A percentile compares a stretch with the other conserved stretches of the same genome.
Evolutionary conservation across 2,113 vertebrate species (phyloP).

Genomic region (Pycnonotus jocosus): DNA sequence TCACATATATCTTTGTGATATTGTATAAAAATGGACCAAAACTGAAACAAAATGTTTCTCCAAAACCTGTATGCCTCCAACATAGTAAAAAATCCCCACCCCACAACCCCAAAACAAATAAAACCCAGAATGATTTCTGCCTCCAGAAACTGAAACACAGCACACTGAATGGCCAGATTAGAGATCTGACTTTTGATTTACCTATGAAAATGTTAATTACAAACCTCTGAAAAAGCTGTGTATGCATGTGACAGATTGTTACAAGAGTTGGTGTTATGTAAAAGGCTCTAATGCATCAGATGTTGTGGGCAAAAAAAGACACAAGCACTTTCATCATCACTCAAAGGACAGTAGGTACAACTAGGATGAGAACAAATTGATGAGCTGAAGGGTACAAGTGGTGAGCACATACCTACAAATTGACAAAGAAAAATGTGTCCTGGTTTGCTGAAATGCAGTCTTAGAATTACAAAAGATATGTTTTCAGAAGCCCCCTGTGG

Average conservation of each 20-base stretch:
- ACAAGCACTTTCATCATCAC: background rate
- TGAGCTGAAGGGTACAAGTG: too few species aligned
- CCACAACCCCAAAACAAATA: background rate
- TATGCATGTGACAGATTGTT: background rate
- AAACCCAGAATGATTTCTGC: background rate
- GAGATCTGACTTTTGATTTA: background rate
- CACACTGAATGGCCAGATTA: background rate
- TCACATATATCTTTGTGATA: background rate
- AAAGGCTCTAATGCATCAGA: background rate
- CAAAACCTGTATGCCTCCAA: rapidly evolving
- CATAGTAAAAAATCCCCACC: rapidly evolving
- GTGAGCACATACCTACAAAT: background rate
- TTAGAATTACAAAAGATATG: background rate
- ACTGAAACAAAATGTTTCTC: background rate
- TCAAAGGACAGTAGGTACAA: background rate
- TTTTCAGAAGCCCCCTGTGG: background rate
- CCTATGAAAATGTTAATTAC: background rate
- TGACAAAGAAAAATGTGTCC: background rate
- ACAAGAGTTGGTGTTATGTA: background rate
- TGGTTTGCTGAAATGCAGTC: background rate
- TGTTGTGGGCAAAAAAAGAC: background rate
- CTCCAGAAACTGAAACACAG: background rate
- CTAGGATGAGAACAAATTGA: background rate
- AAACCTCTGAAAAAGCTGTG: background rate
- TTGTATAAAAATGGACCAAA: background rate